Evolutionary conservation across 2,797 vertebrate genomes (phyloP).

Genomic region (Dermochelys coriacea): DNA sequence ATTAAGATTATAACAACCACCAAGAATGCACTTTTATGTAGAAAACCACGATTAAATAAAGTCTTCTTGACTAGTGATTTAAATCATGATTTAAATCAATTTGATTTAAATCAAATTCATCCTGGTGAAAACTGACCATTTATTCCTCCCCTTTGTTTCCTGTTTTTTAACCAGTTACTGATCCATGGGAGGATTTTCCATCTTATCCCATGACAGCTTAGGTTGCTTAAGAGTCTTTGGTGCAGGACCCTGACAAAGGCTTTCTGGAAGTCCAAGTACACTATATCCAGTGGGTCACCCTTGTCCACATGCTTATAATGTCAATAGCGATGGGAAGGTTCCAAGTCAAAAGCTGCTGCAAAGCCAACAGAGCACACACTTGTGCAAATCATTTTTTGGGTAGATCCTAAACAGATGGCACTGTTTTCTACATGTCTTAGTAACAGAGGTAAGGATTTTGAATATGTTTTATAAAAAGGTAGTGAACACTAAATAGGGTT

Average conservation of each 20-base stretch:
- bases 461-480: not conserved
- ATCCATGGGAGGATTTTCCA: not conserved
- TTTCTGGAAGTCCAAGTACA: not conserved
- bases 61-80: too few relatives aligned
- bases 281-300: not conserved
- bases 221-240: not conserved
- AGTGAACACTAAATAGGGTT: not conserved
- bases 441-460: not conserved
- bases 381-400: not conserved
- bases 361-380: not conserved
- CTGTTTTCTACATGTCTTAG: not conserved
- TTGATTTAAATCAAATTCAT: too few relatives aligned
- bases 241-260: not conserved
- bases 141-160: not conserved
- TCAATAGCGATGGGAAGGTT: not conserved
- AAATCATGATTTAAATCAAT: too few relatives aligned
- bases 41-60: too few relatives aligned
- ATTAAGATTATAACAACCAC: too few relatives aligned
- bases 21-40: too few relatives aligned
- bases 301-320: not conserved
- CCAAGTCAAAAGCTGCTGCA: not conserved
- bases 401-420: not conserved
- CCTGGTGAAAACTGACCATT: not conserved
- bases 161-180: not conserved
- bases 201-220: not conserved